Percentiles rank a stretch among this genome's conserved stretches.
Evolutionary conservation across 2,797 vertebrate species (phyloP).

Genomic region (Remorina albescens): DNA sequence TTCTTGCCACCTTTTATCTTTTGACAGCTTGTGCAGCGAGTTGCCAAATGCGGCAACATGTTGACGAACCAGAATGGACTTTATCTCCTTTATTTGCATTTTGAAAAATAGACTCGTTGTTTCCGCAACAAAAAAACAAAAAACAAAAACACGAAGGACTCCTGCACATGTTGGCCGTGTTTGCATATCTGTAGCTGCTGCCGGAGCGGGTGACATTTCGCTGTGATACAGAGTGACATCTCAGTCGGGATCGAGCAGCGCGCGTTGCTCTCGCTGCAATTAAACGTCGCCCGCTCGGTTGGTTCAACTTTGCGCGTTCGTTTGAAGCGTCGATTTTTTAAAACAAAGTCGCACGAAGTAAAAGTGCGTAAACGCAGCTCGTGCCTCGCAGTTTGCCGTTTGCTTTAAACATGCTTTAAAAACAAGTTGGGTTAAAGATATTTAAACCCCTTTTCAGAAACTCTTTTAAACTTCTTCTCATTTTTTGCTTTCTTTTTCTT

Average conservation of each 20-base stretch:
- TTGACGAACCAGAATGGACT: constrained; percentile 12
- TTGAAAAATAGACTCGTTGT: background rate
- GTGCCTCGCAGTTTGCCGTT: background rate
- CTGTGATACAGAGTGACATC: constrained; percentile 60
- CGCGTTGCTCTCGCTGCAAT: constrained; percentile 32
- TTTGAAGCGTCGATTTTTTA: background rate
- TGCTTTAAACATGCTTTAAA: too few relatives aligned
- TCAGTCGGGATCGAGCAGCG: constrained; percentile 30
- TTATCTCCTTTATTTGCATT: background rate
- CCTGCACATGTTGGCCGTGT: background rate
- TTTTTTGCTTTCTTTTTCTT: too few relatives aligned
- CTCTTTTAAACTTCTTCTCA: background rate
- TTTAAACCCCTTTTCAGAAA: background rate
- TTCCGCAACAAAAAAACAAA: background rate
- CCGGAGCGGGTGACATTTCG: constrained; percentile 67
- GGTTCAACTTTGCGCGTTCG: constrained; percentile 21
- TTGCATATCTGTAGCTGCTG: constrained; percentile 11
- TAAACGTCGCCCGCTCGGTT: background rate
- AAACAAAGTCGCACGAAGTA: background rate
- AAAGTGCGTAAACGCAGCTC: background rate
- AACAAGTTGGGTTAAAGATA: background rate
- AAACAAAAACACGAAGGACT: background rate
- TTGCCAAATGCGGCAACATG: constrained; percentile 48
- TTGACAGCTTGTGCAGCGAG: constrained; percentile 72
- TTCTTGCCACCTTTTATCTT: constrained; percentile 1